Conservation (phyloP, 2,113 vertebrate species). For the Onychostoma macrolepis region DNA sequence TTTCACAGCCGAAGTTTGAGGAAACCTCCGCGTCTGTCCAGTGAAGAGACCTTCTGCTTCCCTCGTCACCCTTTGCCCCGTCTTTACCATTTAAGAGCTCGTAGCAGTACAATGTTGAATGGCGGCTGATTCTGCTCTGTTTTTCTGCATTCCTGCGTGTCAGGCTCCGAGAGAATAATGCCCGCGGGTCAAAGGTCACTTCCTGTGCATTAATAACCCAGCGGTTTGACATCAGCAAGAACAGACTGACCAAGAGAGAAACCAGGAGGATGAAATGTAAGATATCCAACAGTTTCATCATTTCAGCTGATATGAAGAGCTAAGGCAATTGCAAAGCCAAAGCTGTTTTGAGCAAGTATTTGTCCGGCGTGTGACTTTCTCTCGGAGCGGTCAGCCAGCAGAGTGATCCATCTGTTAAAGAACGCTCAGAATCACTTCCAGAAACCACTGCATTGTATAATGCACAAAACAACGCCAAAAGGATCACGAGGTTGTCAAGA, state of each 20-base stretch:
- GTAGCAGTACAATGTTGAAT: conserved; percentile 43
- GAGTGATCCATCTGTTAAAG: too few relatives aligned
- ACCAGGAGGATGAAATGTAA: background rate
- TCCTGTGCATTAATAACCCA: conserved; percentile 71
- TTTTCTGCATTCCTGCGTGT: conserved; percentile 66
- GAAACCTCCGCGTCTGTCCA: background rate
- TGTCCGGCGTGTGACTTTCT: background rate
- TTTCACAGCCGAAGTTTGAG: conserved; percentile 9
- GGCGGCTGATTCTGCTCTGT: conserved; percentile 35
- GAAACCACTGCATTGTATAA: background rate
- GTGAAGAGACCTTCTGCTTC: background rate
- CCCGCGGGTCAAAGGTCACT: conserved; percentile 69
- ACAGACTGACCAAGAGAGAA: conserved; percentile 21
- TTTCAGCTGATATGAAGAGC: background rate
- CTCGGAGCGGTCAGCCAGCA: background rate
- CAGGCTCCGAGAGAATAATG: conserved; percentile 59
- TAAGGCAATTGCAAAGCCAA: background rate
- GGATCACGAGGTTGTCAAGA: background rate
- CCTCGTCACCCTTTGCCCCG: conserved; percentile 11
- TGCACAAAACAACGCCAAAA: background rate
- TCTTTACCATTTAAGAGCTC: conserved; percentile 13
- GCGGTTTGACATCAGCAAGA: conserved; percentile 52
- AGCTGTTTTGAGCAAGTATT: background rate
- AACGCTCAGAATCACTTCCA: background rate
- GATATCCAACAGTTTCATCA: background rate